Evolutionary conservation across 2,797 vertebrate genomes (phyloP).

Genomic region (Bufotes viridis): DNA sequence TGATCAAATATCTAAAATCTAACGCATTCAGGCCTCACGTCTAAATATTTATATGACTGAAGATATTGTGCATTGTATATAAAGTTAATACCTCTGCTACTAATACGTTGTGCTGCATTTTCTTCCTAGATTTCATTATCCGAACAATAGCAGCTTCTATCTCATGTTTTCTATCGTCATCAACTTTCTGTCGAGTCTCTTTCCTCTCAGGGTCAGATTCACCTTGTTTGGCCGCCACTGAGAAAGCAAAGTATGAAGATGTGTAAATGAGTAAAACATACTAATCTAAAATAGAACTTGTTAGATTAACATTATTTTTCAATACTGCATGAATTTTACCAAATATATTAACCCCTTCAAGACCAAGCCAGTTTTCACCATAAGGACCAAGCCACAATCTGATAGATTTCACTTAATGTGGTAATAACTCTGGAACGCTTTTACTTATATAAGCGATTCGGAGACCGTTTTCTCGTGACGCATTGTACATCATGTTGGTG

Average conservation of each 20-base stretch:
- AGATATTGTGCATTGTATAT: not conserved
- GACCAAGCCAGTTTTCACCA: too few species aligned
- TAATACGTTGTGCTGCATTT: constrained; percentile 98
- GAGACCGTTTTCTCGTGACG: too few species aligned
- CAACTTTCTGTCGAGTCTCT: constrained; percentile 97
- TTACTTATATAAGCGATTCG: too few species aligned
- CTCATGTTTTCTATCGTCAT: constrained; percentile 97
- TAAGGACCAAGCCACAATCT: too few species aligned
- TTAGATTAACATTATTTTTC: too few species aligned
- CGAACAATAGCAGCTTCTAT: constrained; percentile 98
- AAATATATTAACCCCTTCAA: too few species aligned
- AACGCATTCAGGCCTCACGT: not conserved
- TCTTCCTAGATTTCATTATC: constrained; percentile 99
- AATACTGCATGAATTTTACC: too few species aligned
- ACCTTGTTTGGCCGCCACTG: constrained; percentile 98
- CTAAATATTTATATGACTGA: not conserved
- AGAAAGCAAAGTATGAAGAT: not conserved
- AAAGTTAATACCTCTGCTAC: constrained; percentile 91
- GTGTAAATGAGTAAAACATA: not conserved
- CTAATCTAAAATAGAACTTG: too few species aligned
- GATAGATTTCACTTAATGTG: too few species aligned
- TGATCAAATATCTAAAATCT: too few species aligned
- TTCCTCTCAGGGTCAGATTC: constrained; percentile 96
- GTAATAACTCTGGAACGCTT: too few species aligned
- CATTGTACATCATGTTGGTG: too few species aligned